phyloP scores from a whole-genome alignment of 2,888 invertebrate genomes.

The Plagodis dolabraria region DNA sequence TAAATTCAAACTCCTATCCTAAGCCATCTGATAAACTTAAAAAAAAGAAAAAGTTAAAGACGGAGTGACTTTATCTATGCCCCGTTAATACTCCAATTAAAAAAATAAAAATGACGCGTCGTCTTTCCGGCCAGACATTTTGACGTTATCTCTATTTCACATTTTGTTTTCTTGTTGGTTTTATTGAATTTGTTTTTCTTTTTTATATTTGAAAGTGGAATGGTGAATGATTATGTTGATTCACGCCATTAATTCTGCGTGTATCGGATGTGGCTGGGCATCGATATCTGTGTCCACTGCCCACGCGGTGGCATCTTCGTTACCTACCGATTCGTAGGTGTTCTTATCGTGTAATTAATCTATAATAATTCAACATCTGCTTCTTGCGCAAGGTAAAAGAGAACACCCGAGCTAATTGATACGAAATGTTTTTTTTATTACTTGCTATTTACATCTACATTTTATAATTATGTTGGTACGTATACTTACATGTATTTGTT shows the following conservation, averaged over 20 bases:
- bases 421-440: slow-evolving; percentile 7
- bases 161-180: slow-evolving; percentile 44
- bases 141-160: slow-evolving; percentile 54
- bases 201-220: slow-evolving; percentile 44
- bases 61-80: slow-evolving; percentile 78
- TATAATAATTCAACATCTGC: slow-evolving; percentile 36
- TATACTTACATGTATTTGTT: not conserved
- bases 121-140: slow-evolving; percentile 49
- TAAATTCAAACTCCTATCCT: slow-evolving; percentile 80
- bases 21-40: slow-evolving; percentile 78
- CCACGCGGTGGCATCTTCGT: slow-evolving; percentile 51
- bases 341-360: slow-evolving; percentile 47
- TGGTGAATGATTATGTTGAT: slow-evolving; percentile 38
- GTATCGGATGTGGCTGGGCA: slow-evolving; percentile 49
- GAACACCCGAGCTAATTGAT: slow-evolving; percentile 29
- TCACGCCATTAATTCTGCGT: slow-evolving; percentile 58
- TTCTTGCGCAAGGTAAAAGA: slow-evolving; percentile 24
- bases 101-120: slow-evolving; percentile 74
- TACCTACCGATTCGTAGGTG: slow-evolving; percentile 47
- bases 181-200: slow-evolving; percentile 49
- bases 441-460: no score
- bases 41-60: slow-evolving; percentile 60
- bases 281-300: slow-evolving; percentile 47
- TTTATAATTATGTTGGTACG: not conserved
- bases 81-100: slow-evolving; percentile 82